Evolutionary conservation across 2,113 vertebrate species (phyloP), one percentile per base, ranked within the genome.

Genomic region (Hirundichthys speculiger): DNA sequence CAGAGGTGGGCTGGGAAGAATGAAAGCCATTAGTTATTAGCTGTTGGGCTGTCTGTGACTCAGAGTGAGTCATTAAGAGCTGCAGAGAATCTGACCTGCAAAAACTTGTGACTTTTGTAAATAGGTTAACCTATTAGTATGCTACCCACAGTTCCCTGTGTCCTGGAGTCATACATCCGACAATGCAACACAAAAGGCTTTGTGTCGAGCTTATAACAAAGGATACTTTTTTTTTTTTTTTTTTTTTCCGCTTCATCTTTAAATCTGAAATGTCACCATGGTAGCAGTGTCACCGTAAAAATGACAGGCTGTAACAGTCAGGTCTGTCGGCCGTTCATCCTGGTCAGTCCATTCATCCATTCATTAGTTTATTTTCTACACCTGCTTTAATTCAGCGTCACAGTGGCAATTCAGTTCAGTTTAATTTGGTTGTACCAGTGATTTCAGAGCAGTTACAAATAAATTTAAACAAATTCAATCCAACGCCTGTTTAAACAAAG

Each of bases 31-130:
- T 34, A 38, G 77, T 81, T 76, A 77, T 80, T 45, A 39, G 40
- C 62, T 45, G 59, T 55, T 70, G 40, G 39, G 47, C 69, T 66
- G 53, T 25, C 39, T 53, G 68, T 82, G 85, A 79, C 59, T 87
- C 82, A 80, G 43, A 52, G 39, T 64, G 75, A 83, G 46, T 87
- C 85, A 85, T 60, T 55, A 64, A 25, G 50, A 5, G 47, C 59
- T 48, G 64, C 20, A 11, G 47, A 65, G 46, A 54, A 55, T 56
- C n/a, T 77, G 69, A 77, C 77, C 65, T 57, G 59, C 49, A 76
- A 76, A 70, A 78, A 34, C 18, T 0, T 22, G 46, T 22, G 75
- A 65, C 77, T 85, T 79, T 68, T 55, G 34, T 56, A 68, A 71
- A 73, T 73, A 72, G 42, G 49, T 76, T 67, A 63, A 77, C 54